Base-by-base conservation (phyloP, 2,113 vertebrate species). In the Antigone vipio region DNA sequence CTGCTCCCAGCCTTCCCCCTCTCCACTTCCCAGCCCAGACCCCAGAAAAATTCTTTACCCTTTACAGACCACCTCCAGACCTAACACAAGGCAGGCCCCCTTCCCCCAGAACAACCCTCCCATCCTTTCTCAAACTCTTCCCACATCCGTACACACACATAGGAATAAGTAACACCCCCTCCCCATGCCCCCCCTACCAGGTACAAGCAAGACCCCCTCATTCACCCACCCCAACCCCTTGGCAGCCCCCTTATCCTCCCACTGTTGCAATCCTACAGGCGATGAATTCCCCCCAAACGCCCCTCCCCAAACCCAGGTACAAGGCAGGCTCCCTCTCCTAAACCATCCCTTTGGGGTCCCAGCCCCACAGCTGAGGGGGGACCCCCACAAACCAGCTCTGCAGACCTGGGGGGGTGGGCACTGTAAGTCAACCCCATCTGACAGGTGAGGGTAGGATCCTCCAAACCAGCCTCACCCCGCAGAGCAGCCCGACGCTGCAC, bases 141-240 rank as follows among this genome's bases (percentile, higher is more conserved):
- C 11, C 18, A 0, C 30, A 56, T 3, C 47, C 0, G 3, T 23
- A 42, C 3, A 5, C 6, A 4, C 22, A 22, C 47, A 12, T 3
- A 8, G 8, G 8, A 56, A 15, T 23, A 5, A 26, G 9, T 13
- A 23, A 9, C 18, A 35, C 5, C 7, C 4, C 29, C 38, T 56
- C 38, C 7, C 11, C 49, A 49, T 4, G 6, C 27, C 16, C 49
- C 13, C 30, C 17, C 4, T 2, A 15, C 12, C 32, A 34, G 15
- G 24, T 6, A 45, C 9, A 38, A 63, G 21, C 34, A 67, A 52
- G 24, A 60, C 9, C 11, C 22, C 29, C 16, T 1, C 12, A 6
- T 2, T 19, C 32, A n/a, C 35, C 11, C 35, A 35, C 32, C n/a
- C 12, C 10, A 38, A 15, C 9, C 50, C 74, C 34, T 45, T 4